phyloP scores from a whole-genome alignment of 1,140 invertebrate genomes.

The Ditylenchus dipsaci region DNA sequence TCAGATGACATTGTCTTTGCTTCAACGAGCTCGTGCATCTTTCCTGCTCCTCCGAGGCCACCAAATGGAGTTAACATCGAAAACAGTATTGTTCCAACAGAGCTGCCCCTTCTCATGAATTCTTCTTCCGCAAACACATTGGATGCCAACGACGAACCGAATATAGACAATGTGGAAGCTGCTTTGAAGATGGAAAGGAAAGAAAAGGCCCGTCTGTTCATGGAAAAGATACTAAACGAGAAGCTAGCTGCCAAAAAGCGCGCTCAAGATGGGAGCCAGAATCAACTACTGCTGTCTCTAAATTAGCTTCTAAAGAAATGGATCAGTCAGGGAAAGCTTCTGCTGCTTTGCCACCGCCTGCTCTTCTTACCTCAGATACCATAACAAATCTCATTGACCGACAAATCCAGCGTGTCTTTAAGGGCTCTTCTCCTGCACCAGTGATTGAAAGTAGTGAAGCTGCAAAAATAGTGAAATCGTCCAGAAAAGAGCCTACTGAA shows the following conservation, averaged over 20 bases:
- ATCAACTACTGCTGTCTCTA: neutral
- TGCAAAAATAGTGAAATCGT: no score
- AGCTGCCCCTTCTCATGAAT: no score
- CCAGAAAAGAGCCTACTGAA: no score
- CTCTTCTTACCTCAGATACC: neutral
- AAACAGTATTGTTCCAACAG: no score
- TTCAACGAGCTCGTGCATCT: no score
- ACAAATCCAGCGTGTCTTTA: conserved; percentile 11
- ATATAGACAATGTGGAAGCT: no score
- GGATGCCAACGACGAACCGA: neutral
- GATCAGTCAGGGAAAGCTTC: neutral
- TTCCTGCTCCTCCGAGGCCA: no score
- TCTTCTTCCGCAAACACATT: no score
- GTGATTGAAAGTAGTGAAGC: neutral
- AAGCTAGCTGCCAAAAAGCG: conserved; percentile 31
- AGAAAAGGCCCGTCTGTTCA: conserved; percentile 30
- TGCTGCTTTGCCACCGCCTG: neutral
- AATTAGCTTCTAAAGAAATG: neutral
- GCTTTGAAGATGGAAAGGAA: conserved; percentile 17
- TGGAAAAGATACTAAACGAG: conserved; percentile 30
- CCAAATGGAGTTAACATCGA: no score
- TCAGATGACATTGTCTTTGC: no score
- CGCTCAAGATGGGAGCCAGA: conserved; percentile 1
- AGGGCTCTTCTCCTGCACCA: neutral
- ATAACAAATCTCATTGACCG: neutral